These are phyloP conservation scores for Drosophila rufa DNA, from an alignment of 1,140 invertebrate genomes.

Conservation along the genomic window DNA sequence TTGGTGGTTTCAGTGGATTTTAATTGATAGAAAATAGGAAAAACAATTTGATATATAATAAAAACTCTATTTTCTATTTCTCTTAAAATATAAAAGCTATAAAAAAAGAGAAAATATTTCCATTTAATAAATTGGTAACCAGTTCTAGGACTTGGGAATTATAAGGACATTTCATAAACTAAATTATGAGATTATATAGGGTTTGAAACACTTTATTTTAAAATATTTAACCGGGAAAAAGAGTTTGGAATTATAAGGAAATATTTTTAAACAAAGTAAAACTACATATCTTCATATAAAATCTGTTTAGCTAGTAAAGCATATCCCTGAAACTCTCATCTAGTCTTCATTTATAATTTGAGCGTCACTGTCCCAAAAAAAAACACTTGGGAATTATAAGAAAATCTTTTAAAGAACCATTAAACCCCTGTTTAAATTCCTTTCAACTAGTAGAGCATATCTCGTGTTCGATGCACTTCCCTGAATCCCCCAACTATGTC, in stretches of 20 bases:
- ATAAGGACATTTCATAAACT: background rate
- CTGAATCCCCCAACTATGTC: conserved; percentile 9
- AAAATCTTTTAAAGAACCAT: background rate
- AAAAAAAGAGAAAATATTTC: background rate
- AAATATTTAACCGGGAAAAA: too few species aligned
- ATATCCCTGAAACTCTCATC: background rate
- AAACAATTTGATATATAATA: background rate
- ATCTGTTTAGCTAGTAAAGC: too few species aligned
- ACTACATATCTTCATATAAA: too few species aligned
- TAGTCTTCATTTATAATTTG: conserved; percentile 7
- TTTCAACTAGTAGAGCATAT: background rate
- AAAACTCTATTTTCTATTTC: too few species aligned
- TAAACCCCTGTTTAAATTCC: background rate
- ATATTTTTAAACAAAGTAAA: too few species aligned
- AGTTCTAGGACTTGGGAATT: background rate
- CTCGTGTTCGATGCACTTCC: background rate
- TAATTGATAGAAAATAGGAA: background rate
- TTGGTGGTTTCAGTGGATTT: background rate
- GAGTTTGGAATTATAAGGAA: too few species aligned
- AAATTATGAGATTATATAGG: background rate
- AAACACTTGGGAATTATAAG: background rate
- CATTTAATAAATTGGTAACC: background rate
- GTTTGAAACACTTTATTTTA: background rate
- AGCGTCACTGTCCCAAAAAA: background rate
- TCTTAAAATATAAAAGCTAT: too few species aligned